Evolutionary conservation across 2,113 vertebrate species (phyloP).

Genomic region (Amazona guildingii): DNA sequence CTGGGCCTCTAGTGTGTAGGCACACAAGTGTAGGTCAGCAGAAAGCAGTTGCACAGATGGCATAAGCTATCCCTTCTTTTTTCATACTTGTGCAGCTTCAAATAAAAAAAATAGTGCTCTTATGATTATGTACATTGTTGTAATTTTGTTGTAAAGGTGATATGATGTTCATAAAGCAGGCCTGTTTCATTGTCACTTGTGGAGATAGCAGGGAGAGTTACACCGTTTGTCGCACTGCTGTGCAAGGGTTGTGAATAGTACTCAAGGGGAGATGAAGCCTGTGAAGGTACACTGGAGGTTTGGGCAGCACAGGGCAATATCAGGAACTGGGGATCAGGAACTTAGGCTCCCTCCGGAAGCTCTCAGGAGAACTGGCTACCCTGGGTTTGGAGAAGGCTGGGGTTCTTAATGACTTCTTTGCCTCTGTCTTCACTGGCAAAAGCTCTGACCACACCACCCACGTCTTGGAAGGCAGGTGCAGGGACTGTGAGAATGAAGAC

Average conservation of each 20-base stretch:
- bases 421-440: too few relatives aligned
- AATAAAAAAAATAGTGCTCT: neutral
- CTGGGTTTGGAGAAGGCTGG: too few relatives aligned
- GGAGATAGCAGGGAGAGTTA: neutral
- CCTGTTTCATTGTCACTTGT: neutral
- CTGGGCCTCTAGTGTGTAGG: neutral
- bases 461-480: too few relatives aligned
- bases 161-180: neutral
- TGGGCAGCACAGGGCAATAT: neutral
- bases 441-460: too few relatives aligned
- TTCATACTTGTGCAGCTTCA: neutral
- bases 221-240: fast-evolving
- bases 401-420: too few relatives aligned
- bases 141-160: neutral
- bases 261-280: neutral
- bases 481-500: too few relatives aligned
- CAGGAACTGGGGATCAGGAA: neutral
- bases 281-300: neutral
- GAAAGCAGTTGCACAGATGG: neutral
- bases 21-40: neutral
- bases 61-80: neutral
- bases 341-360: too few relatives aligned
- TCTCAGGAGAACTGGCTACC: too few relatives aligned
- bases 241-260: neutral
- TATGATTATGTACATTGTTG: neutral